A percentile compares a stretch with the other conserved stretches of the same genome.
These are phyloP conservation scores for Sebastiscus albofasciatus DNA, from an alignment of 2,797 vertebrate species.

Conservation along the genomic window DNA sequence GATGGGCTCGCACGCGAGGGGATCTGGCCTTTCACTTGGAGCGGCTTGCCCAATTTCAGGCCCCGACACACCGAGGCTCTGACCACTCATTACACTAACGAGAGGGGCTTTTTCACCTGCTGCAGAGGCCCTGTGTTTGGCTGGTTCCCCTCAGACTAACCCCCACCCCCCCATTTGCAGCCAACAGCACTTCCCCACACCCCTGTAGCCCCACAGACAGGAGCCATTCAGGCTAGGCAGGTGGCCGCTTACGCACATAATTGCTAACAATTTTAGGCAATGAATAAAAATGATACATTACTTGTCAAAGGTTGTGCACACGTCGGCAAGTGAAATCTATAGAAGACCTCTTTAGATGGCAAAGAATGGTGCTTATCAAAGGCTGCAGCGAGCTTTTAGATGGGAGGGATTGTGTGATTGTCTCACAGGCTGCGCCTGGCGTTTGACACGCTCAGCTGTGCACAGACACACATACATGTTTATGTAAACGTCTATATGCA, in stretches of 20 bases:
- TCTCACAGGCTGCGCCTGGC: constrained; percentile 73
- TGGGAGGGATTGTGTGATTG: constrained; percentile 77
- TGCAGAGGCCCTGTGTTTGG: constrained; percentile 87
- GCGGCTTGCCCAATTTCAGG: constrained; percentile 76
- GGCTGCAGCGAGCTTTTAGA: constrained; percentile 88
- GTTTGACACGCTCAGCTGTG: constrained; percentile 78
- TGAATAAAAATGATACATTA: constrained; percentile 99
- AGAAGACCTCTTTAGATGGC: constrained; percentile 98
- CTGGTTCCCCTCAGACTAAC: constrained; percentile 84
- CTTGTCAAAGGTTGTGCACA: constrained; percentile 99
- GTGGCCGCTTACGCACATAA: constrained; percentile 99
- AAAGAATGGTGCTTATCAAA: constrained; percentile 98
- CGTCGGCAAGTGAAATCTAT: constrained; percentile 99
- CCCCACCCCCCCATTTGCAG: constrained; percentile 58
- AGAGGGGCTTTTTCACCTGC: constrained; percentile 99
- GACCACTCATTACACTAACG: constrained; percentile 99
- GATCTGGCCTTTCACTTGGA: constrained; percentile 79
- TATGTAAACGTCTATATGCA: constrained; percentile 50
- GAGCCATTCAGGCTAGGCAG: constrained; percentile 99
- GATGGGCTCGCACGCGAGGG: constrained; percentile 46
- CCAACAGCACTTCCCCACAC: constrained; percentile 85
- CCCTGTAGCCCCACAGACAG: constrained; percentile 91
- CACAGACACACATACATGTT: constrained; percentile 47
- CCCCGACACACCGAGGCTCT: constrained; percentile 82
- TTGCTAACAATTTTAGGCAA: constrained; percentile 99